Base-by-base conservation (phyloP, 2,888 invertebrate species). In the Ctena decussata region DNA sequence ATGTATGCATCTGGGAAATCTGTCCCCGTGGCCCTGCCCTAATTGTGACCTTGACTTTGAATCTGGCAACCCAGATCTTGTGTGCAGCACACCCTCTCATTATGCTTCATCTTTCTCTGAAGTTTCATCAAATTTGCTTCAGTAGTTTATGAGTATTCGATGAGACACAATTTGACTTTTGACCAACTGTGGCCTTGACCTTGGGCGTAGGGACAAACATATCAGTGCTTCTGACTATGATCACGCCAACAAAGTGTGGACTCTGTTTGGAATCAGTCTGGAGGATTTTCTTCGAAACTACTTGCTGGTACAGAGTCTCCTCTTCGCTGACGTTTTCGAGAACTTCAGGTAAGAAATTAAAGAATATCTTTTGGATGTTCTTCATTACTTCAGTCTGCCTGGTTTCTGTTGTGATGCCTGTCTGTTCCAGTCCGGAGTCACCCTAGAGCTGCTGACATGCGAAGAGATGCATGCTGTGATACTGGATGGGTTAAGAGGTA, bases 401-500 rank as follows among this genome's bases (percentile, higher is more conserved):
- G 60, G 76, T 24, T 76, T 76, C 41, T 3, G 60, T 6, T 76
- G 76, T 60, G 76, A 76, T 53, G 18, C 35, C 35, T 35, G 39
- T 18, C 76, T 76, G 41, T 60, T 37, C 24, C 39, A 65, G 21
- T 37, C 76, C 11, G 60, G 41, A 11, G 32, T 39, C 5, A 65
- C 35, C 11, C 76, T 76, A 15, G 60, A 65, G n/a, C 65, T 76
- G 18, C 76, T 57, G 41, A 65, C 76, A 27, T 60, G 39, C 15
- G 39, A 60, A 35, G 76, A 76, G 30, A 57, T 39, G 11, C 76
- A 76, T 41, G 41, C 24, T 30, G 60, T 65, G 60, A 60, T 76
- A 0, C 39, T 60, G 49, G 60, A 76, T 65, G 76, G 60, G 3
- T 60, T 76, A 57, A 76, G 76, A 30, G 60, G 60, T 53, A 53